Evolutionary conservation across 2,113 vertebrate species (phyloP).

Genomic region (Callithrix jacchus): DNA sequence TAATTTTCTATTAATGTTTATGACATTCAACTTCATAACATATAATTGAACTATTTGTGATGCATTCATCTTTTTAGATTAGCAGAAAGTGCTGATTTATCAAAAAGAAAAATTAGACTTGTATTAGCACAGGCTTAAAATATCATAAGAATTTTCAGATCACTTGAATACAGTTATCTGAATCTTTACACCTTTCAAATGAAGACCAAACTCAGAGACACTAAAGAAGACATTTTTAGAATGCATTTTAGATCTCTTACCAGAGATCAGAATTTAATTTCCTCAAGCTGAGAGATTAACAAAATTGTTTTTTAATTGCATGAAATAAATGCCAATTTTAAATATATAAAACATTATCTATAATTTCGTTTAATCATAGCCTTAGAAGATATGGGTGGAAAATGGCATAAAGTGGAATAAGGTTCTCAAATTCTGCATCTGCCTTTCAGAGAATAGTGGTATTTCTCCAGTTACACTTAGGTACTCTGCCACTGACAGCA

Average conservation of each 20-base stretch:
- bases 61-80: conserved; percentile 63
- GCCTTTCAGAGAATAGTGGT: not conserved
- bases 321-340: not conserved
- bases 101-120: conserved; percentile 35
- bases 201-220: conserved; percentile 34
- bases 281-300: not conserved
- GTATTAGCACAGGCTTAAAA: not conserved
- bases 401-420: not conserved
- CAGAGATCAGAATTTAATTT: not conserved
- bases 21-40: not conserved
- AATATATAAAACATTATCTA: not conserved
- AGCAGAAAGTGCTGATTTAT: conserved; percentile 54
- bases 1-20: conserved; percentile 35
- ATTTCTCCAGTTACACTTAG: not conserved
- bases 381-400: not conserved
- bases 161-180: not conserved
- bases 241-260: not conserved
- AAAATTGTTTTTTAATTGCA: not conserved
- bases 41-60: conserved; percentile 58
- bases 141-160: not conserved
- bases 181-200: conserved; percentile 46
- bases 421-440: not conserved
- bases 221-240: not conserved
- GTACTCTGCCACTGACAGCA: not conserved
- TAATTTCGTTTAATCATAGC: not conserved